These are phyloP conservation scores for Tapera naevia DNA, from an alignment of 2,797 vertebrate species.

Conservation along the genomic window DNA sequence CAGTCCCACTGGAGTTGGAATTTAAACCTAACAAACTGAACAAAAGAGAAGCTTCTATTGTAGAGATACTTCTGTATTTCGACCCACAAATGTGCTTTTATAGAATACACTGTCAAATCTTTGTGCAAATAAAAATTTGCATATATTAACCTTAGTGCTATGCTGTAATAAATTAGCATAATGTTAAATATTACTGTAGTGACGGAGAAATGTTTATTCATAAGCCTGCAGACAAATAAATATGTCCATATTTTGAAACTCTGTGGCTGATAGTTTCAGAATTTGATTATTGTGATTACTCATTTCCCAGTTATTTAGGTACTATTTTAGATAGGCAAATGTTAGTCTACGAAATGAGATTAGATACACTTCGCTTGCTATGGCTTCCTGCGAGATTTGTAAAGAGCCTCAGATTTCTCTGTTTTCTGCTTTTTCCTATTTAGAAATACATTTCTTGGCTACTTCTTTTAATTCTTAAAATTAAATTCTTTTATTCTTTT, in stretches of 20 bases:
- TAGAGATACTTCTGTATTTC: neutral
- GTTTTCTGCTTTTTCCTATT: neutral
- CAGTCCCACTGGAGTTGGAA: neutral
- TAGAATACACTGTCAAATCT: neutral
- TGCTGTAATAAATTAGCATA: neutral
- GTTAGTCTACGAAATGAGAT: neutral
- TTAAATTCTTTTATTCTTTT: too few relatives aligned
- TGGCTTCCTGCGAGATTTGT: neutral
- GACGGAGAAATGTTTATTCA: neutral
- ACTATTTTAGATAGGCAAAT: neutral
- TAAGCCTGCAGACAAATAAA: neutral
- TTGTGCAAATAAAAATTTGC: neutral
- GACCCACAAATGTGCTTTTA: neutral
- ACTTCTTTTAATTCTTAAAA: neutral
- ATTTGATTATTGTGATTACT: neutral
- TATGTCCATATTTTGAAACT: neutral
- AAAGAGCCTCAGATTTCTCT: neutral
- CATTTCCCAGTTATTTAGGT: conserved; percentile 6
- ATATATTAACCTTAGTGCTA: neutral
- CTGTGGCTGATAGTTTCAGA: neutral
- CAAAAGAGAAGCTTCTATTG: neutral
- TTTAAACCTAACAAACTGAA: neutral
- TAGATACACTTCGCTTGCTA: neutral
- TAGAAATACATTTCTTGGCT: neutral
- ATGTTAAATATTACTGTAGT: neutral